Base-by-base conservation (phyloP, 2,113 vertebrate genomes). In the Leuciscus idus region DNA sequence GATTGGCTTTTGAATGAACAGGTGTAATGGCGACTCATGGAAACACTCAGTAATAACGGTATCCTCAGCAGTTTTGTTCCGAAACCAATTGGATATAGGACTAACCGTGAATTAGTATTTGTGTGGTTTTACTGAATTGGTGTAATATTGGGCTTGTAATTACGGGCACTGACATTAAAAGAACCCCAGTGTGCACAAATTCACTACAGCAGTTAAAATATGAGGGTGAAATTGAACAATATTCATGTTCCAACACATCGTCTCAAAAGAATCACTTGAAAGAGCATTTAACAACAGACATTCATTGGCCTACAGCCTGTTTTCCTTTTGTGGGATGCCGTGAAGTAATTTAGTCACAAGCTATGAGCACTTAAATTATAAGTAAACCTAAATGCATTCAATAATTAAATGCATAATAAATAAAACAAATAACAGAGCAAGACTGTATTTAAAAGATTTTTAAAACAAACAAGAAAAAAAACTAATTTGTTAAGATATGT, bases 1-100 rank as follows among this genome's bases (percentile, higher is more conserved):
- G 73, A 85, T 81, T 39, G 79, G 73, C 36, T 75, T 33, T 77
- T 75, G 74, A 84, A 87, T 75, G 74, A 87, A 85, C 86, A 87
- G 86, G 88, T 87, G 86, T 83, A 59, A 70, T n/a, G 19, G 62
- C 62, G 46, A 81, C 79, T 78, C 64, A 33, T 77, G 50, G 33
- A 87, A 85, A 81, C 26, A 73, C 62, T 64, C 3, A 0, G 52
- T n/a, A 79, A 74, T 23, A 36, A 50, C 46, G 39, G 26, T 57
- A 61, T 52, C 66, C 9, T n/a, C 64, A 57, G 48, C 7, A 57
- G 19, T 57, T 19, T 28, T 72, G 48, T 55, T 70, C 30, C 11
- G 6, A 68, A 83, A 70, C 8, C 28, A 48, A 83, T 52, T 57
- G 66, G 66, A 72, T 39, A 73, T 19, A 82, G 62, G 50, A 82